Evolutionary conservation across 2,888 invertebrate genomes (phyloP), one percentile per base, ranked within the genome.

Genomic region (Frankliniella fusca): DNA sequence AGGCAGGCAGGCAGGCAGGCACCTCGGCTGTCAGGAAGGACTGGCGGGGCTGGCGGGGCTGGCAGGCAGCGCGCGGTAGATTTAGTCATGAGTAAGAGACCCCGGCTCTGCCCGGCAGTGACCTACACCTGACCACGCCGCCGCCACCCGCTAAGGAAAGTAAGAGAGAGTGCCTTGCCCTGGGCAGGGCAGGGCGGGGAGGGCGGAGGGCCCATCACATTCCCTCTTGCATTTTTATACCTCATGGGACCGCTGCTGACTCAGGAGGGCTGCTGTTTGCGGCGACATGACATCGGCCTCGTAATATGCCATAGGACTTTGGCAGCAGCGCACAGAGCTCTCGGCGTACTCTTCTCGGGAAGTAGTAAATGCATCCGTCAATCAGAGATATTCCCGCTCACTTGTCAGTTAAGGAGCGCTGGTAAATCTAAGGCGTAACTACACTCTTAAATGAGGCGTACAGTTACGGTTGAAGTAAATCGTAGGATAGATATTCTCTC

Each of bases 41-140:
- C 54, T 54, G 54, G 54, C 20, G 54, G 54, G 54, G 54, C 54
- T 38, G 18, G 54, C 54, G 18, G 54, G 70, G n/a, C 70, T 23
- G 23, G 23, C 70, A 76, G 23, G 27, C 54, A 54, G 54, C 70
- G 38, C 38, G 12, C 70, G 70, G 70, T 76, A 76, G 70, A 76
- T 76, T 76, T 76, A 76, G 70, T 76, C 70, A 76, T 76, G 70
- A 76, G 27, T 76, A 76, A 76, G 70, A 76, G 70, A 76, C 70
- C 70, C 12, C 70, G 70, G 38, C 38, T 5, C 38, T 2, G 38
- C 38, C 38, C 38, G 38, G 38, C 70, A 27, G 23, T 76, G 70
- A 76, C 70, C 70, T 76, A 76, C 70, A 76, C 70, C 70, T 76
- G 70, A 76, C 70, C 70, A 27, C 27, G 27, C 27, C 23, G 38